Percentiles rank a stretch among this genome's conserved stretches.
Evolutionary conservation across 1,140 invertebrate species (phyloP).

Genomic region (Drosophila oshimai): DNA sequence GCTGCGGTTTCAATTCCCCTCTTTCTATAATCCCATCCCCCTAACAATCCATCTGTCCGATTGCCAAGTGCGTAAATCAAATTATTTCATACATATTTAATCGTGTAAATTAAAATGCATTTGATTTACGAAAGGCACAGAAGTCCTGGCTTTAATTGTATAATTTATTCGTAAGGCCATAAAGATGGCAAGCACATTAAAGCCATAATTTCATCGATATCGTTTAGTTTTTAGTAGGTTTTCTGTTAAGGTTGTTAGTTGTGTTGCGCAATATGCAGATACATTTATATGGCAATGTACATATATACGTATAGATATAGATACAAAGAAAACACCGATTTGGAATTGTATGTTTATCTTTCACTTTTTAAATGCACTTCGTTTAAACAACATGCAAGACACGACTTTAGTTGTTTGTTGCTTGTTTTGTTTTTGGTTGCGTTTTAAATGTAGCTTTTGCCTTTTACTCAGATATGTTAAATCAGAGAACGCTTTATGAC

Average conservation of each 20-base stretch:
- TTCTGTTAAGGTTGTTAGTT: conserved; percentile 52
- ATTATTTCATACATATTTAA: conserved; percentile 55
- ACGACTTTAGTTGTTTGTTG: conserved; percentile 48
- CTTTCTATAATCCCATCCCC: background rate
- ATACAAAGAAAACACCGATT: conserved; percentile 62
- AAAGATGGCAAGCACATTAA: conserved; percentile 41
- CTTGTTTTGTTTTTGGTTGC: conserved; percentile 18
- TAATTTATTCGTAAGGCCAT: conserved; percentile 5
- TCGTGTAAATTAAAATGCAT: conserved; percentile 62
- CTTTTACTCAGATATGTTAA: conserved; percentile 42
- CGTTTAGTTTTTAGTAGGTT: conserved; percentile 43
- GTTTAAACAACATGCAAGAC: conserved; percentile 71
- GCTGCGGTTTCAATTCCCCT: conserved; percentile 35
- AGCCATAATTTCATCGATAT: conserved; percentile 44
- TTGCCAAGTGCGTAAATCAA: conserved; percentile 64
- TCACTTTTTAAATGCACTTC: conserved; percentile 59
- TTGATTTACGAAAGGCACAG: conserved; percentile 30
- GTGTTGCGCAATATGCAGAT: conserved; percentile 54
- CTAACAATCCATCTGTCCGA: conserved; percentile 25
- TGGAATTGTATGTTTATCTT: conserved; percentile 40
- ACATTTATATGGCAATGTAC: conserved; percentile 43
- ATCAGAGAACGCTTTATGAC: conserved; percentile 69
- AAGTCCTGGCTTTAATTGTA: conserved; percentile 38
- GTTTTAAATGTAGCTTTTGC: conserved; percentile 29
- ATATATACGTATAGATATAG: conserved; percentile 47